Evolutionary conservation across 2,888 invertebrate genomes (phyloP).

Genomic region (Cheilosia variabilis): DNA sequence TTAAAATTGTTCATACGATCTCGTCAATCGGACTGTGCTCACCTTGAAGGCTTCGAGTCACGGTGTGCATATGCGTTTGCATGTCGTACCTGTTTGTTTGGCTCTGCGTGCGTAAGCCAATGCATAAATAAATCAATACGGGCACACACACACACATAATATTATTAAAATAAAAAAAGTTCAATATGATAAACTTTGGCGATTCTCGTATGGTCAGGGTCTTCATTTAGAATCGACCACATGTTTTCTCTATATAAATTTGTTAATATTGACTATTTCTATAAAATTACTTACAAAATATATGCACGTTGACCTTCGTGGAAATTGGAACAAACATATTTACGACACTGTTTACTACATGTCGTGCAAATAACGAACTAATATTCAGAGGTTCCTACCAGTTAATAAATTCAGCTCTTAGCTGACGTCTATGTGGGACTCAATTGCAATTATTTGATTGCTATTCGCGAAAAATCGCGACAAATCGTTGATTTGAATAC

Average conservation of each 20-base stretch:
- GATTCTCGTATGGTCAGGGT: slow-evolving; percentile 68
- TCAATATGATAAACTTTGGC: slow-evolving; percentile 43
- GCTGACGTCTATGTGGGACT: slow-evolving; percentile 28
- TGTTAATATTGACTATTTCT: slow-evolving; percentile 35
- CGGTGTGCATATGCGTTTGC: slow-evolving; percentile 26
- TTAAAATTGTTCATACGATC: slow-evolving; percentile 31
- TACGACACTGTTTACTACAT: slow-evolving; percentile 34
- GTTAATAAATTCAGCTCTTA: slow-evolving; percentile 22
- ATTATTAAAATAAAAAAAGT: background rate
- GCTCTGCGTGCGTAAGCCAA: slow-evolving; percentile 41
- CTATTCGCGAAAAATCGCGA: slow-evolving; percentile 29
- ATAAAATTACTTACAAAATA: slow-evolving; percentile 29
- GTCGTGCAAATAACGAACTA: slow-evolving; percentile 31
- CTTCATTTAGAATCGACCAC: slow-evolving; percentile 59
- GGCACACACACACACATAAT: background rate
- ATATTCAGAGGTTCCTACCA: background rate
- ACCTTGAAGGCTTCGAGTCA: slow-evolving; percentile 60
- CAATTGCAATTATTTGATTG: slow-evolving; percentile 24
- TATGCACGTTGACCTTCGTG: slow-evolving; percentile 53
- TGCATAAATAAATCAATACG: slow-evolving; percentile 33
- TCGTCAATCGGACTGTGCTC: slow-evolving; percentile 36
- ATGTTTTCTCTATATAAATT: slow-evolving; percentile 31
- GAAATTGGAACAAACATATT: slow-evolving; percentile 59
- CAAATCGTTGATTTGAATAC: slow-evolving; percentile 47
- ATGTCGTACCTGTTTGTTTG: slow-evolving; percentile 9